phyloP scores from a whole-genome alignment of 2,113 vertebrate species.

The Amphiprion percula region DNA sequence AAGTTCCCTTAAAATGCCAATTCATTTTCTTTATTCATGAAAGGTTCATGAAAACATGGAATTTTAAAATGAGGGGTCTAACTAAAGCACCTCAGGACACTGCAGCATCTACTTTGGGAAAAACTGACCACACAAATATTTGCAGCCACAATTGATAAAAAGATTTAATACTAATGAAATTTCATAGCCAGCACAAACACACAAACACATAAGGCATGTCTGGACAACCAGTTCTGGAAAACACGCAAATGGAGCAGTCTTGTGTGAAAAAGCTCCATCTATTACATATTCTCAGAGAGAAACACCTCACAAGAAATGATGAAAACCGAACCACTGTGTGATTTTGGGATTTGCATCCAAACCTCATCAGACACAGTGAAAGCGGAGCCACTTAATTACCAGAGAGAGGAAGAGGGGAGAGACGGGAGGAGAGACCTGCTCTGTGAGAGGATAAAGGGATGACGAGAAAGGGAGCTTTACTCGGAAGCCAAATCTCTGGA shows the following conservation, averaged over 20 bases:
- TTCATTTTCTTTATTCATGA: too few species aligned
- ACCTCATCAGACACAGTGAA: conserved; percentile 24
- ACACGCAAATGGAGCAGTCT: conserved; percentile 25
- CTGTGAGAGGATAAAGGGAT: conserved; percentile 34
- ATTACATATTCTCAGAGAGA: neutral
- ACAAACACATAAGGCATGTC: neutral
- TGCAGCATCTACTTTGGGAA: too few species aligned
- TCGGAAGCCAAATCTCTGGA: conserved; percentile 39
- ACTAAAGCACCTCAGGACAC: too few species aligned
- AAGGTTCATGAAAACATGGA: too few species aligned
- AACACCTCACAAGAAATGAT: conserved; percentile 16
- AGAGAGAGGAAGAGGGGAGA: neutral
- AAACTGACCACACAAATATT: too few species aligned
- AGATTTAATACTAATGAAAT: too few species aligned
- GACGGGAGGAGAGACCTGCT: neutral
- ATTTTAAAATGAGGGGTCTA: too few species aligned
- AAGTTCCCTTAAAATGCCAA: too few species aligned
- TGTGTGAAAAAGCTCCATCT: neutral
- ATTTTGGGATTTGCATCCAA: conserved; percentile 27
- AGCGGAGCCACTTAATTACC: conserved; percentile 35
- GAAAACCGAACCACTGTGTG: conserved; percentile 23
- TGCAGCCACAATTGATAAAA: too few species aligned
- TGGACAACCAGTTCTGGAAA: neutral
- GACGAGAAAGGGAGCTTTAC: conserved; percentile 28
- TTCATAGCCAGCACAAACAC: neutral